A percentile compares a stretch with the other conserved stretches of the same genome.
Conservation (phyloP, 2,888 invertebrate species). For the Pachydiplax longipennis region DNA sequence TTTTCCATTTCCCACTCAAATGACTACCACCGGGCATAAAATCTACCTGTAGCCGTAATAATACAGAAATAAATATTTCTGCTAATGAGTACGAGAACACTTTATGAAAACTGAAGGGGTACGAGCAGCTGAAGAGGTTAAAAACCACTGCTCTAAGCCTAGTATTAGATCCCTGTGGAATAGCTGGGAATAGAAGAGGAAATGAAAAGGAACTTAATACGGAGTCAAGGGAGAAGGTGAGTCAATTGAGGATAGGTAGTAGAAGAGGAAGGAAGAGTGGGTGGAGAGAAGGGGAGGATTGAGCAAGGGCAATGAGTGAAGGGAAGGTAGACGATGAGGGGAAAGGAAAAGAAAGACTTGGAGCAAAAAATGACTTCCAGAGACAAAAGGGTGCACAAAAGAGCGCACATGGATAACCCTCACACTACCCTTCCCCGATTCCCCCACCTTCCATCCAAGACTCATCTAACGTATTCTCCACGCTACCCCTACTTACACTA, state of each 20-base stretch:
- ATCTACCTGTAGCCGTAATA: too few relatives aligned
- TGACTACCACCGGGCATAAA: too few relatives aligned
- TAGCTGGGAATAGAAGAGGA: too few relatives aligned
- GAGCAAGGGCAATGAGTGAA: not conserved
- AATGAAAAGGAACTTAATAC: not conserved
- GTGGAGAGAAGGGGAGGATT: not conserved
- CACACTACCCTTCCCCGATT: not conserved
- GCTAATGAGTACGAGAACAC: too few relatives aligned
- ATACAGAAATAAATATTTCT: too few relatives aligned
- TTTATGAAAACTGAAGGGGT: too few relatives aligned
- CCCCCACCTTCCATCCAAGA: not conserved
- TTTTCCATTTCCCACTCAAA: too few relatives aligned
- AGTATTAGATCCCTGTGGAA: too few relatives aligned
- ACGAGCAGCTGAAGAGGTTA: too few relatives aligned
- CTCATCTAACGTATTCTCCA: not conserved
- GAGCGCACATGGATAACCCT: not conserved
- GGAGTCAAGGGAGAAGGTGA: not conserved
- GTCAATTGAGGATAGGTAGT: not conserved
- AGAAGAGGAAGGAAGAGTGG: not conserved
- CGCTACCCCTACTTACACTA: not conserved
- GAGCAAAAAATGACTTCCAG: not conserved
- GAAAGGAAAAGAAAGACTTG: not conserved
- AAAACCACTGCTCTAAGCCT: too few relatives aligned
- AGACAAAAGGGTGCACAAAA: not conserved
- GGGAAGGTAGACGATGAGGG: not conserved